Base-by-base conservation (phyloP, 2,797 vertebrate genomes). In the Adrianichthys oophorus region DNA sequence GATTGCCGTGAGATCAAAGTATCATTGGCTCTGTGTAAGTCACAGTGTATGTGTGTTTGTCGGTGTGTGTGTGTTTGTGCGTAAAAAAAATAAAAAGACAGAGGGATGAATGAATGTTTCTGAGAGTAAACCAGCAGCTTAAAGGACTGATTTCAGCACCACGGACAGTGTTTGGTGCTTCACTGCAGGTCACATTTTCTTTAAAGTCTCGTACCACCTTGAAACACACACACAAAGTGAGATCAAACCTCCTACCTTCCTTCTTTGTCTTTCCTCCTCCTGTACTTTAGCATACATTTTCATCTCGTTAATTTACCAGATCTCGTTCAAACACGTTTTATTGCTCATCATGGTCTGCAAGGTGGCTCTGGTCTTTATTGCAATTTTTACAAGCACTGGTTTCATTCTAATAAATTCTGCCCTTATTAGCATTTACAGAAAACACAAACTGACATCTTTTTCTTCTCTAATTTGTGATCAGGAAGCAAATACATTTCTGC, bases 131-230 rank as follows among this genome's bases (percentile, higher is more conserved):
- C 45, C 26, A 58, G 44, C 43, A 63, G 76, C 69, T 44, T 42
- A 56, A 57, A 66, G 43, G 46, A 76, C 55, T 76, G 59, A 73
- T 62, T 87, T 89, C 88, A 90, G 89, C 71, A 90, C 88, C 87
- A 78, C 0, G 89, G 89, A 88, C 87, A 90, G 85, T 59, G 53
- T 19, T 59, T 63, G 58, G 49, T 56, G 65, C 62, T 75, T 56
- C 43, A 5, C 44, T 55, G 49, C 79, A 66, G 50, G 53, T 62
- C 56, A 67, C 61, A 49, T 41, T 64, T 53, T 72, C 61, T 66
- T 78, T 80, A 76, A 73, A 80, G 59, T 71, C 54, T 60, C 74
- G 59, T 59, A 63, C 32, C 3, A 48, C 10, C 65, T 17, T 47
- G 47, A 52, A 19, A 37, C 62, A 63, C 48, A 51, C n/a, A 55